These are phyloP conservation scores for Zoanthus solanderi DNA, from an alignment of 92 coral and sea anemone genomes.

Conservation along the genomic window DNA sequence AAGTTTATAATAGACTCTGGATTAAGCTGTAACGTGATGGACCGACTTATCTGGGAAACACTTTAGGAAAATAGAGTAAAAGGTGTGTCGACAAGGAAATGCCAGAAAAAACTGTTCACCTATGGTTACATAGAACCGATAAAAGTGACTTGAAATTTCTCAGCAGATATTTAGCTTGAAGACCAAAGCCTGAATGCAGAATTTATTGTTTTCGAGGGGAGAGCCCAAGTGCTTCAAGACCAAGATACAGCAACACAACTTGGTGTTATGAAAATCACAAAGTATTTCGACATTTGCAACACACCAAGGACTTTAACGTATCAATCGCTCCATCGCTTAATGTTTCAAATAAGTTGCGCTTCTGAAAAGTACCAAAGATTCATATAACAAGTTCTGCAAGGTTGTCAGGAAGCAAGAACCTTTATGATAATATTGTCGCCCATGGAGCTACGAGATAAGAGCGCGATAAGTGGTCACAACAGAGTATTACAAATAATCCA, in stretches of 20 bases:
- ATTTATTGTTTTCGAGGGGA: constrained; percentile 65
- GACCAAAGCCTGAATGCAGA: constrained; percentile 45
- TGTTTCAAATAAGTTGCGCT: no score
- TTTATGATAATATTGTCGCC: no score
- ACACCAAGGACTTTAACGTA: no score
- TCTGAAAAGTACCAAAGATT: no score
- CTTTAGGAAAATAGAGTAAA: constrained; percentile 18
- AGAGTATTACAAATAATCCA: no score
- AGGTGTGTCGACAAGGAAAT: constrained; percentile 52
- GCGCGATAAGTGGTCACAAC: no score
- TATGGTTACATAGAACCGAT: constrained; percentile 62
- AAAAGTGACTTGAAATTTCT: constrained; percentile 50
- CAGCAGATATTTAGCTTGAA: constrained; percentile 36
- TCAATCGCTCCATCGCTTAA: no score
- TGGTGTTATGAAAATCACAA: background rate
- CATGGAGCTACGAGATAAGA: no score
- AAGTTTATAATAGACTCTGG: constrained; percentile 70
- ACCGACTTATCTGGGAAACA: constrained; percentile 58
- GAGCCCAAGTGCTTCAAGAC: constrained; percentile 57
- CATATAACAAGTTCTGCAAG: no score
- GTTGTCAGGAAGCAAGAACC: no score
- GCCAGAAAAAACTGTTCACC: constrained; percentile 45
- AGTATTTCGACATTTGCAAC: no score
- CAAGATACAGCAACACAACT: constrained; percentile 46
- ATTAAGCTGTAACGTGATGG: constrained; percentile 70